Evolutionary conservation across 2,113 vertebrate species (phyloP).

Genomic region (Spea multiplicata): DNA sequence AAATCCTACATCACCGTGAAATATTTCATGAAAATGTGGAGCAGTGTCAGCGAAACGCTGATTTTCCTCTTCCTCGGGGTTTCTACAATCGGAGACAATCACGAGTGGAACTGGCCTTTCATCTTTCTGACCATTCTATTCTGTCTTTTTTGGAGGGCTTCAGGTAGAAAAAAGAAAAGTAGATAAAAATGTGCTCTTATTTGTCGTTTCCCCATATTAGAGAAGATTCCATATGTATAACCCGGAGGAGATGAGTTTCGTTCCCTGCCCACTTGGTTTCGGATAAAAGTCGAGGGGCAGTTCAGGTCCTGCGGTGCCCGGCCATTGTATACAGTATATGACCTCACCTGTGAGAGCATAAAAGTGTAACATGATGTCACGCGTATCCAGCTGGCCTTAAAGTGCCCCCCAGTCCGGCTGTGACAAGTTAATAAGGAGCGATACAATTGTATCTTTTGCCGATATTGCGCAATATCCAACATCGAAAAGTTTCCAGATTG

Average conservation of each 20-base stretch:
- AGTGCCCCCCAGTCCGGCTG: neutral
- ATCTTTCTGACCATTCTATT: constrained; percentile 76
- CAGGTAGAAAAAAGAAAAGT: constrained; percentile 56
- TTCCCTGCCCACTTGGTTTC: too few species aligned
- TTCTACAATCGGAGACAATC: constrained; percentile 75
- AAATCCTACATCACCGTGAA: constrained; percentile 78
- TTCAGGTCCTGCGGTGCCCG: too few species aligned
- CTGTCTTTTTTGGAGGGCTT: constrained; percentile 74
- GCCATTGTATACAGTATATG: too few species aligned
- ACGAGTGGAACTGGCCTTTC: constrained; percentile 77
- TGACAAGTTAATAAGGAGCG: neutral
- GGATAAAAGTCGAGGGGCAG: too few species aligned
- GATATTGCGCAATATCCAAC: neutral
- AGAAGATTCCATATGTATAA: too few species aligned
- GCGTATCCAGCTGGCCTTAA: neutral
- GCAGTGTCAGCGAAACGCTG: constrained; percentile 75
- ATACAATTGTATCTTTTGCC: neutral
- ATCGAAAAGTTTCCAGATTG: neutral
- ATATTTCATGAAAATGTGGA: constrained; percentile 87
- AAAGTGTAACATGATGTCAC: neutral
- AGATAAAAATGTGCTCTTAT: neutral
- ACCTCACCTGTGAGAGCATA: neutral
- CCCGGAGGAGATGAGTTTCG: too few species aligned
- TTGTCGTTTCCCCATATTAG: too few species aligned
- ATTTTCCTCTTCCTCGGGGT: constrained; percentile 82